Evolutionary conservation across 2,113 vertebrate genomes (phyloP).

Genomic region (Halcyon malimbica): DNA sequence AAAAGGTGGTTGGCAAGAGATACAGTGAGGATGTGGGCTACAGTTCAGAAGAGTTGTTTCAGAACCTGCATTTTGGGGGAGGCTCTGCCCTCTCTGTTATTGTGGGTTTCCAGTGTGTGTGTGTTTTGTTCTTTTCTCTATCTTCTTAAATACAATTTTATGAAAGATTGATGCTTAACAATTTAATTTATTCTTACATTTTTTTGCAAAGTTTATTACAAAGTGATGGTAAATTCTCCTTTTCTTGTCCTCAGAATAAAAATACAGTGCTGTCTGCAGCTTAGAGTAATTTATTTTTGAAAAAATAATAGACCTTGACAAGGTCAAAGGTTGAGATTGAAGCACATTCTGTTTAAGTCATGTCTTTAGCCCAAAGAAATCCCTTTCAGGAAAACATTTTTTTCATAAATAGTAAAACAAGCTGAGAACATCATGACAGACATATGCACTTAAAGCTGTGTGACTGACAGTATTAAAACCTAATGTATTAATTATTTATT

Average conservation of each 20-base stretch:
- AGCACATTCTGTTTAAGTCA: background rate
- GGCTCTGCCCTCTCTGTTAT: background rate
- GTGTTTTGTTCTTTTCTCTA: background rate
- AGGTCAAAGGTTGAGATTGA: background rate
- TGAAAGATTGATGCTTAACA: background rate
- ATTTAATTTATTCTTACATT: background rate
- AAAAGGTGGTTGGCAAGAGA: slow-evolving; percentile 28
- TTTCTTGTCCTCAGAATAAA: background rate
- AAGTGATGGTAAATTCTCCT: background rate
- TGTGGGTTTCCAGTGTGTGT: background rate
- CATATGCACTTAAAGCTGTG: background rate
- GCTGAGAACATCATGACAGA: background rate
- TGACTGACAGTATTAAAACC: slow-evolving; percentile 13
- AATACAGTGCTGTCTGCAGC: background rate
- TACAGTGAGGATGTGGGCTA: background rate
- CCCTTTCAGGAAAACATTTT: background rate
- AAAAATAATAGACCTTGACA: background rate
- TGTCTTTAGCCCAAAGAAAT: background rate
- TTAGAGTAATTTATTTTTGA: background rate
- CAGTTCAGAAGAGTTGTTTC: background rate
- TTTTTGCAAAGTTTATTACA: background rate
- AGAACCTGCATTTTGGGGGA: background rate
- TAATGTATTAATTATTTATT: background rate
- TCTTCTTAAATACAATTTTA: background rate
- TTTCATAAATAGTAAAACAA: slow-evolving; percentile 4